Conservation (phyloP, 2,888 invertebrate genomes). For the Pristionchus japonicus region DNA sequence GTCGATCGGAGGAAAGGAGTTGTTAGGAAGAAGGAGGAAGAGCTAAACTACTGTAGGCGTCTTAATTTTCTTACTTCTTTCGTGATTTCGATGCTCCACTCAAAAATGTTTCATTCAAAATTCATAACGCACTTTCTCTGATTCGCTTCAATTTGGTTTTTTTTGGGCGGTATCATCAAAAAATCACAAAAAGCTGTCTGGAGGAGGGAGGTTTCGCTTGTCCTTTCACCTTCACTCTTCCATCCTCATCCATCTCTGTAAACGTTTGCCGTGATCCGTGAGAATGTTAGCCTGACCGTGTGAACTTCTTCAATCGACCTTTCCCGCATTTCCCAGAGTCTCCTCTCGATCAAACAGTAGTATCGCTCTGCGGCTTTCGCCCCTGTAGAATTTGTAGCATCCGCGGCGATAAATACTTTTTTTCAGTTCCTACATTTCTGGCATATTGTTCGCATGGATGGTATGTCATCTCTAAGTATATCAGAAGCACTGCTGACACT, state of each 20-base stretch:
- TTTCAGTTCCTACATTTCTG: too few relatives aligned
- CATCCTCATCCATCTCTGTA: background rate
- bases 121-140: too few relatives aligned
- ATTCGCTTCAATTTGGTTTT: too few relatives aligned
- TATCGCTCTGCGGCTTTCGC: background rate
- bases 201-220: too few relatives aligned
- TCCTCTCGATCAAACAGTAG: background rate
- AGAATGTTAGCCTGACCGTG: background rate
- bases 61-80: too few relatives aligned
- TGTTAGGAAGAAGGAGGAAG: background rate
- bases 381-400: background rate
- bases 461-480: too few relatives aligned
- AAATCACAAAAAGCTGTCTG: too few relatives aligned
- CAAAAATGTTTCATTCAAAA: too few relatives aligned
- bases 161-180: too few relatives aligned
- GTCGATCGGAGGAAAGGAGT: background rate
- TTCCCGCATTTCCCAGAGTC: background rate
- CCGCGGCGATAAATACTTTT: background rate
- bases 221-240: background rate
- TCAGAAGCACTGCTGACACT: too few relatives aligned
- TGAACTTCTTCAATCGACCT: background rate
- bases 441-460: too few relatives aligned
- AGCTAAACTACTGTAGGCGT: background rate
- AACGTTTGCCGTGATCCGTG: background rate
- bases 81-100: too few relatives aligned